Evolutionary conservation across 2,113 vertebrate genomes (phyloP).

Genomic region (Sorex araneus): DNA sequence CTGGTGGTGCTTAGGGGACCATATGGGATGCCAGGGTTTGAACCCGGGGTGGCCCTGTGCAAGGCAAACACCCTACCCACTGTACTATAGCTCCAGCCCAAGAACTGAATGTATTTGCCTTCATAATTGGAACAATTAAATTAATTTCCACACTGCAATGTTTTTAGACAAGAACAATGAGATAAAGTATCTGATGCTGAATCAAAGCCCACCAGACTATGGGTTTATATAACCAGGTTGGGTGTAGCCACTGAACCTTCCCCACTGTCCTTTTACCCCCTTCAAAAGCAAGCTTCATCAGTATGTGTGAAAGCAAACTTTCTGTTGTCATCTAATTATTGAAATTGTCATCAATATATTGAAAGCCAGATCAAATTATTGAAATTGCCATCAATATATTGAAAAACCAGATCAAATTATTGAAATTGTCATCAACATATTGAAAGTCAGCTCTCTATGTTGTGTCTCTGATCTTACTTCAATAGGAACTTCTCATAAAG

Average conservation of each 20-base stretch:
- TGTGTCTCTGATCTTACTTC: constrained; percentile 36
- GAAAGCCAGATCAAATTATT: background rate
- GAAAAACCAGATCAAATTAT: no score
- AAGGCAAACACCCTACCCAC: no score
- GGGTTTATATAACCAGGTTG: background rate
- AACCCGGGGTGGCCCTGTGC: no score
- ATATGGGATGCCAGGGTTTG: no score
- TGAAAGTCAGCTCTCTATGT: background rate
- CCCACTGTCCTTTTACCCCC: background rate
- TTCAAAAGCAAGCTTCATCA: background rate
- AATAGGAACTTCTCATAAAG: background rate
- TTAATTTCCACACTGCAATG: constrained; percentile 62
- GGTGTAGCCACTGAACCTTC: no score
- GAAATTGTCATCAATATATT: background rate
- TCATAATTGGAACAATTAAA: constrained; percentile 3
- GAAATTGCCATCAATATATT: background rate
- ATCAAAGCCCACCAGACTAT: background rate
- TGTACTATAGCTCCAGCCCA: no score
- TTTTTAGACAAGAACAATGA: constrained; percentile 45
- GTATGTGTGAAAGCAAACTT: background rate
- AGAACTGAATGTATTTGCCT: no score
- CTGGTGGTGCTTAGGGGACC: no score
- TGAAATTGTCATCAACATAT: no score
- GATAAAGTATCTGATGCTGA: constrained; percentile 14
- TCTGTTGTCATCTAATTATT: background rate